These are phyloP conservation scores for Drosophila pseudotakahashii DNA, from an alignment of 2,888 invertebrate genomes.

Conservation along the genomic window DNA sequence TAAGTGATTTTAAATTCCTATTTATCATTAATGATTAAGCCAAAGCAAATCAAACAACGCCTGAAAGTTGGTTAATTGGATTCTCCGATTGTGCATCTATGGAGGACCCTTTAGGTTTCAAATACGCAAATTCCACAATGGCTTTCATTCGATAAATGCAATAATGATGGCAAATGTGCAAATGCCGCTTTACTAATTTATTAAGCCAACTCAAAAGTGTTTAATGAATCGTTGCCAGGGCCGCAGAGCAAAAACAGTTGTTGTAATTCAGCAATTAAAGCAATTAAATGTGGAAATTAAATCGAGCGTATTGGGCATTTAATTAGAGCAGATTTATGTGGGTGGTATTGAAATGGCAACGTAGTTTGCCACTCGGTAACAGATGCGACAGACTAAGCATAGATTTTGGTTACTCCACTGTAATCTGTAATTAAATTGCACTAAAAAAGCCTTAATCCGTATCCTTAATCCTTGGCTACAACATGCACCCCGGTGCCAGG, in stretches of 20 bases:
- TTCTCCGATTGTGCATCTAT: constrained; percentile 11
- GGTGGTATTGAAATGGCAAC: background rate
- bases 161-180: constrained; percentile 21
- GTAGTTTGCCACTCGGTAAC: constrained; percentile 3
- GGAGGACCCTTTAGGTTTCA: background rate
- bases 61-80: constrained; percentile 9
- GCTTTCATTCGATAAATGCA: constrained; percentile 11
- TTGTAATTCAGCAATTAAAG: constrained; percentile 43
- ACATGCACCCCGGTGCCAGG: constrained; percentile 28
- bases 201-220: constrained; percentile 39
- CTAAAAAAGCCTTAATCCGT: constrained; percentile 65
- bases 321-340: constrained; percentile 56
- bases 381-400: constrained; percentile 38
- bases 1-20: too few species aligned
- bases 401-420: constrained; percentile 58
- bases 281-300: constrained; percentile 60
- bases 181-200: constrained; percentile 36
- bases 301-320: constrained; percentile 53
- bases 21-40: too few species aligned
- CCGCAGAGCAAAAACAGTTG: constrained; percentile 14
- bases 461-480: constrained; percentile 61
- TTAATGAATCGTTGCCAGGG: constrained; percentile 25
- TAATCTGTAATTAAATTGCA: constrained; percentile 76
- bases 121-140: constrained; percentile 17
- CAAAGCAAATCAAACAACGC: background rate